phyloP scores from a whole-genome alignment of 2,797 vertebrate genomes.

The Poeciliopsis presidionis region DNA sequence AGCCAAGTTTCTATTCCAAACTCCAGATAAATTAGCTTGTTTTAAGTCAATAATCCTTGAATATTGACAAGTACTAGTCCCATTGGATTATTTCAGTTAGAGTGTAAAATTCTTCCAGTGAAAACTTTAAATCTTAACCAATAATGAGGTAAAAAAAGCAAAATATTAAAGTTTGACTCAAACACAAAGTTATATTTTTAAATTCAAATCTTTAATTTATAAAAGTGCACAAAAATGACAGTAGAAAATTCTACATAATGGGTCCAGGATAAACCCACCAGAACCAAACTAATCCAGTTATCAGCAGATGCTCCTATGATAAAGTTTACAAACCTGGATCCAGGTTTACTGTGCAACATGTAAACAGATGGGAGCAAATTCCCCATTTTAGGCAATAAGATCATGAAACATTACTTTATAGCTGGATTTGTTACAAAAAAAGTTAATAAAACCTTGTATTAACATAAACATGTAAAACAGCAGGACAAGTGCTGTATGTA shows the following conservation, averaged over 20 bases:
- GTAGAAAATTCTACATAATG: background rate
- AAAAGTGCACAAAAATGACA: background rate
- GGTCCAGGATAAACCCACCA: background rate
- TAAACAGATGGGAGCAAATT: background rate
- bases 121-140: too few relatives aligned
- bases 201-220: background rate
- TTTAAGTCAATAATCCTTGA: too few relatives aligned
- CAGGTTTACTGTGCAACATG: background rate
- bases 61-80: too few relatives aligned
- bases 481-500: background rate
- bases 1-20: too few relatives aligned
- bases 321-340: background rate
- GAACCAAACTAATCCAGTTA: background rate
- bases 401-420: too few relatives aligned
- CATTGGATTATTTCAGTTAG: too few relatives aligned
- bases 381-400: too few relatives aligned
- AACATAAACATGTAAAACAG: background rate
- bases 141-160: too few relatives aligned
- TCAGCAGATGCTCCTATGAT: background rate
- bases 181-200: background rate
- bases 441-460: background rate
- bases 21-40: too few relatives aligned
- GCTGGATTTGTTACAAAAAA: background rate
- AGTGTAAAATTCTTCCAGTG: too few relatives aligned
- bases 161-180: background rate